Evolutionary conservation across 2,888 invertebrate species (phyloP).

Genomic region (Lepidocyrtinus sp.): DNA sequence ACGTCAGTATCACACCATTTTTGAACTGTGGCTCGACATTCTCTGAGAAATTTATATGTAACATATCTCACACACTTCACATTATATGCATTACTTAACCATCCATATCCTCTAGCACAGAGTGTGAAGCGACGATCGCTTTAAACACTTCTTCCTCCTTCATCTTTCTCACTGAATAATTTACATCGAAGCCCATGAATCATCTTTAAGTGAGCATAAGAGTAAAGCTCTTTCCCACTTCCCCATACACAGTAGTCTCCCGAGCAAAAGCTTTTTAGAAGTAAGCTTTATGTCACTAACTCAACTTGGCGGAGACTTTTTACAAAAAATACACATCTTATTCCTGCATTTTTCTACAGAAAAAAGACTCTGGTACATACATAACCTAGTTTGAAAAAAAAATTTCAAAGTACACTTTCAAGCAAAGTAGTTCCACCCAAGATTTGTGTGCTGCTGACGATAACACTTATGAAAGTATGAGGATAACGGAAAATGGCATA

Average conservation of each 20-base stretch:
- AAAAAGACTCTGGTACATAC: neutral
- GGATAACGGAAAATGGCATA: conserved; percentile 24
- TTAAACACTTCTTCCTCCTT: conserved; percentile 48
- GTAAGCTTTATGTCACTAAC: conserved; percentile 36
- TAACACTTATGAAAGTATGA: conserved; percentile 26
- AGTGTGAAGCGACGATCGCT: conserved; percentile 38
- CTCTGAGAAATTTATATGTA: neutral
- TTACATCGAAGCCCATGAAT: conserved; percentile 56
- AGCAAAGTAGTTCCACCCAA: conserved; percentile 44
- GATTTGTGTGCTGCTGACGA: conserved; percentile 47
- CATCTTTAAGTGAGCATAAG: conserved; percentile 57
- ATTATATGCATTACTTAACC: conserved; percentile 54
- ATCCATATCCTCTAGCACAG: conserved; percentile 47
- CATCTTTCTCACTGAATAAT: conserved; percentile 53
- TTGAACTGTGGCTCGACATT: conserved; percentile 13
- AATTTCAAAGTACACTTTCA: conserved; percentile 24
- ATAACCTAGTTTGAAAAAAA: neutral
- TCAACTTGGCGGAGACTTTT: neutral
- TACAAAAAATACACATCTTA: conserved; percentile 8
- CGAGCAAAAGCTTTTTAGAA: conserved; percentile 36
- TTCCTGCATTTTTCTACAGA: neutral
- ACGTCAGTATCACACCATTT: conserved; percentile 47
- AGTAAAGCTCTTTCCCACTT: conserved; percentile 29
- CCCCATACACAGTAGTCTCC: neutral
- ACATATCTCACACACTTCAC: conserved; percentile 19